Evolutionary conservation across 2,888 invertebrate species (phyloP).

Genomic region (Heliconius sara): DNA sequence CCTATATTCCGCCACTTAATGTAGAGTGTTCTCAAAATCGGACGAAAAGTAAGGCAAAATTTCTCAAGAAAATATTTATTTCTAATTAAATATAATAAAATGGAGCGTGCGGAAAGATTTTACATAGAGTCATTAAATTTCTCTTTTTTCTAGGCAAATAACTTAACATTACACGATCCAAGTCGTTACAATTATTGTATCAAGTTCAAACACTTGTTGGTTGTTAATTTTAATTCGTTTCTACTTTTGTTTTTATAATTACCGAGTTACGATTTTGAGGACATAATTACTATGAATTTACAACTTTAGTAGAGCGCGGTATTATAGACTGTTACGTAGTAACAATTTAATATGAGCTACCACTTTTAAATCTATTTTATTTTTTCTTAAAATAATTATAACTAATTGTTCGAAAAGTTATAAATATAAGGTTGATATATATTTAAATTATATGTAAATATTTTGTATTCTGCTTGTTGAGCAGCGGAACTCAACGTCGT

Average conservation of each 20-base stretch:
- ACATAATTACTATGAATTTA: slow-evolving; percentile 13
- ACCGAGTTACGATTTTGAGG: slow-evolving; percentile 6
- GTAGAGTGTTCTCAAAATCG: no score
- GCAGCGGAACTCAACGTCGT: no score
- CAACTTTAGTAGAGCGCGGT: slow-evolving; percentile 8
- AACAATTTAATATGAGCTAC: neutral
- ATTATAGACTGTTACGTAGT: slow-evolving; percentile 7
- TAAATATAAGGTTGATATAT: neutral
- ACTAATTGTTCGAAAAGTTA: neutral
- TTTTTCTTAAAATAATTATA: neutral
- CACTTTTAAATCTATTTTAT: neutral
- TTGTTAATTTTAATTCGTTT: slow-evolving; percentile 15
- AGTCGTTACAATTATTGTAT: slow-evolving; percentile 1
- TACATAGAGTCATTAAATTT: neutral
- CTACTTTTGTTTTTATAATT: neutral
- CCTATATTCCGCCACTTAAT: no score
- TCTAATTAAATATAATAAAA: no score
- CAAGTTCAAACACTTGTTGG: slow-evolving; percentile 24
- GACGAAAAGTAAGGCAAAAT: no score
- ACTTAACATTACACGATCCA: neutral
- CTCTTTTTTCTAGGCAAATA: neutral
- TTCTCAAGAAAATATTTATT: no score
- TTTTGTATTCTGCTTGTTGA: no score
- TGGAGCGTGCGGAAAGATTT: neutral
- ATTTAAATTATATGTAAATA: neutral